Evolutionary conservation across 2,888 invertebrate genomes (phyloP).

Genomic region (Ectemnius lituratus): DNA sequence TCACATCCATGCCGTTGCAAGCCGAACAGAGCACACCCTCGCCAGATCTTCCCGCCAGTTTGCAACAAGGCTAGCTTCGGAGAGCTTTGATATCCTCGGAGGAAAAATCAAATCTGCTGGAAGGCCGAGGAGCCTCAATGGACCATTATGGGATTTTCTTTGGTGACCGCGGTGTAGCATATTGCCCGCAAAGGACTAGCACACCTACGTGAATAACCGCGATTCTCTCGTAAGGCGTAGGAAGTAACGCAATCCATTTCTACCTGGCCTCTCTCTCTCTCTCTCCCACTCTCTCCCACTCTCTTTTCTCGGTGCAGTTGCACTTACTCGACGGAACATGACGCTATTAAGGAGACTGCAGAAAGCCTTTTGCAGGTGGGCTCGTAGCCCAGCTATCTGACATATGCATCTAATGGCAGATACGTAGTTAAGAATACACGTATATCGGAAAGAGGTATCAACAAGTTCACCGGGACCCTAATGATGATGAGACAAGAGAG

Average conservation of each 20-base stretch:
- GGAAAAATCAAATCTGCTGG: too few relatives aligned
- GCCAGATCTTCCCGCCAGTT: too few relatives aligned
- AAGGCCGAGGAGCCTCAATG: too few relatives aligned
- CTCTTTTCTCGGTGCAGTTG: conserved; percentile 40
- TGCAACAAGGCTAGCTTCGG: too few relatives aligned
- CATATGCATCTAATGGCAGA: background rate
- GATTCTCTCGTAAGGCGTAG: conserved; percentile 11
- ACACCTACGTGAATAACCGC: background rate
- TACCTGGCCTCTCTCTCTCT: background rate
- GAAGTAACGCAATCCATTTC: conserved; percentile 41
- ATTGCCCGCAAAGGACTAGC: background rate
- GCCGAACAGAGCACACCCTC: too few relatives aligned
- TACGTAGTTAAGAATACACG: too few relatives aligned
- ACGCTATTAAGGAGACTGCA: conserved; percentile 49
- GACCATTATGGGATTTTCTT: too few relatives aligned
- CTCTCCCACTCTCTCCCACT: conserved; percentile 1
- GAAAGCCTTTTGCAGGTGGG: too few relatives aligned
- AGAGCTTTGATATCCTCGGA: too few relatives aligned
- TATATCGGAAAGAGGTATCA: background rate
- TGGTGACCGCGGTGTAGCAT: too few relatives aligned
- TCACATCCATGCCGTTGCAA: too few relatives aligned
- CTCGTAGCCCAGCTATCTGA: background rate
- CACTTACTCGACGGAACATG: conserved; percentile 35
- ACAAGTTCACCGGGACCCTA: background rate
- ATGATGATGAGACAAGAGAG: background rate